These are phyloP conservation scores for Saguinus imperator DNA, from an alignment of 2,113 vertebrate genomes.

Conservation along the genomic window DNA sequence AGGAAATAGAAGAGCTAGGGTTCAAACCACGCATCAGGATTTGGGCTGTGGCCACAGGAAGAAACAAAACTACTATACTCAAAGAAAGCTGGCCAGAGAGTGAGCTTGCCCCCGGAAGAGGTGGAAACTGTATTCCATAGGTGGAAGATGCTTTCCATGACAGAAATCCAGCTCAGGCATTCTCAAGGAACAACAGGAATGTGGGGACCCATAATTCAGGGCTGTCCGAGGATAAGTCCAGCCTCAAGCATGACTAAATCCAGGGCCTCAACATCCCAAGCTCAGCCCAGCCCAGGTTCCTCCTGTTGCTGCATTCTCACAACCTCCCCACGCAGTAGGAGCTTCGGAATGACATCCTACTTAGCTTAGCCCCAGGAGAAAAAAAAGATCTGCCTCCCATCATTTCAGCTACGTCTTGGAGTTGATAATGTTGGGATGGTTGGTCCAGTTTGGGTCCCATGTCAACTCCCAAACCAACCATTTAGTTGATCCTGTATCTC, in stretches of 20 bases:
- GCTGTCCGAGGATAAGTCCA: background rate
- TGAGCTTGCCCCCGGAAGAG: background rate
- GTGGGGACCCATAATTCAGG: background rate
- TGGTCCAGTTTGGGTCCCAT: background rate
- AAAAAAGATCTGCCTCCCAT: background rate
- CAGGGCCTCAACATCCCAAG: background rate
- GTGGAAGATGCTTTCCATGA: background rate
- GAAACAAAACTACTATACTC: background rate
- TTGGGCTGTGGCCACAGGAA: background rate
- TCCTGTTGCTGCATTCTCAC: background rate
- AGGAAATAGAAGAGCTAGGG: background rate
- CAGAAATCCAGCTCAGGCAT: background rate
- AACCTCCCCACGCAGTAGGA: background rate
- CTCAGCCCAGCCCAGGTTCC: background rate
- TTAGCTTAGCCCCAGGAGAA: background rate
- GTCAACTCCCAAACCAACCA: background rate
- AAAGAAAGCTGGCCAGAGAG: background rate
- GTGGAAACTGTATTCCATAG: background rate
- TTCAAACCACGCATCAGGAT: background rate
- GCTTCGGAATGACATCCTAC: background rate
- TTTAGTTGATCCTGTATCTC: background rate
- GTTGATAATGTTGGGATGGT: background rate
- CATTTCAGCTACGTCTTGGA: background rate
- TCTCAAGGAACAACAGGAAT: background rate
- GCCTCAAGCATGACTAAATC: background rate